Conservation (phyloP, 2,113 vertebrate species). For the Salvator merianae region DNA sequence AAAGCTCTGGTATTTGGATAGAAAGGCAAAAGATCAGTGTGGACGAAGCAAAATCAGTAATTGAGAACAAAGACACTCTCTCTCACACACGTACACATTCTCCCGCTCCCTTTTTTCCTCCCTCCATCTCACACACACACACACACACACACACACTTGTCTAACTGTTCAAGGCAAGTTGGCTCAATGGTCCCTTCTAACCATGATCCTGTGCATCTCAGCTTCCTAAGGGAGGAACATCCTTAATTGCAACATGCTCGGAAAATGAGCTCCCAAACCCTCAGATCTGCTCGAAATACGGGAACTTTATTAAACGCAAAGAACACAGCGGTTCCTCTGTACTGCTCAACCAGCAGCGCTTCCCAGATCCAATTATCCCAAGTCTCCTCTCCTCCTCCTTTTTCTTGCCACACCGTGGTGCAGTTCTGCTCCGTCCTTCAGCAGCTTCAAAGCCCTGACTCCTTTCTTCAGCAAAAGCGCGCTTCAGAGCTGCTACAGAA, state of each 20-base stretch:
- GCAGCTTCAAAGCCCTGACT: background rate
- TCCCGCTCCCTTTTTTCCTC: too few relatives aligned
- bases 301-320: background rate
- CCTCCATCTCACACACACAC: too few relatives aligned
- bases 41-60: background rate
- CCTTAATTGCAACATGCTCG: background rate
- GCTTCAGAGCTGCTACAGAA: background rate
- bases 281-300: background rate
- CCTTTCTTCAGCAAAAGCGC: background rate
- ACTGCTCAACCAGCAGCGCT: constrained; percentile 23
- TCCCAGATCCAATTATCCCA: background rate
- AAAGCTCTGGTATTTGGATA: background rate
- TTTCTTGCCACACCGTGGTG: background rate
- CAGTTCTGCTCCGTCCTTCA: background rate
- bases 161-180: constrained; percentile 22
- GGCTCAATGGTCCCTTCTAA: background rate
- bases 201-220: background rate
- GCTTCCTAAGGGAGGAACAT: constrained; percentile 6
- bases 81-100: too few relatives aligned
- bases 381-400: background rate
- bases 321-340: background rate
- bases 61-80: background rate
- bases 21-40: background rate
- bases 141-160: background rate
- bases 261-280: background rate